Base-by-base conservation (phyloP, 2,888 invertebrate species). In the Erebia epiphron region DNA sequence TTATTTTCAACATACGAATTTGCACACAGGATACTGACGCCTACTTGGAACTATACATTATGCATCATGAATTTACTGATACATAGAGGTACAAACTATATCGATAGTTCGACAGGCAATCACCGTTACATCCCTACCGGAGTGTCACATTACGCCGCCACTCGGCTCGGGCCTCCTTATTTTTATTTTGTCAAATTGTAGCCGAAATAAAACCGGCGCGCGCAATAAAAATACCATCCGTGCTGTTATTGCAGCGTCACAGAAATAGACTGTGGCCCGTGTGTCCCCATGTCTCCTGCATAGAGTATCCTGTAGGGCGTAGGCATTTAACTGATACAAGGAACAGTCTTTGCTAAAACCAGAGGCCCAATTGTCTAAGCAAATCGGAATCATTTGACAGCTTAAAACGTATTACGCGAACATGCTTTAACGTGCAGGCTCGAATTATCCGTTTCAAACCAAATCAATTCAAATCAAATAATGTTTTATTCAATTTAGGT, bases 161-260 rank as follows among this genome's bases (percentile, higher is more conserved):
- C 80, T 77, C 77, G 82, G 88, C 80, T 77, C 77, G 82, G 88
- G 87, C 90, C 88, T 87, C 85, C 87, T 89, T 91, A 91, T 91
- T 92, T 92, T 90, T 91, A 90, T 92, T 92, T 92, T 91, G 92
- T 92, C 90, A 92, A 92, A 92, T 92, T 90, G 92, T 92, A 92
- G 86, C 92, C 91, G 91, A 92, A 92, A 92, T 91, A 91, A 88
- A 91, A 89, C 92, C 83, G 87, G 88, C 86, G 86, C 84, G 85
- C 83, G 86, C 86, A 92, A 92, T 93, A 93, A 92, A 92, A 93
- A 92, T 92, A 93, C 91, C 91, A 86, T 86, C 79, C 86, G 90
- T 92, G 89, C 88, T 91, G 90, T 90, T 91, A 91, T 92, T 93
- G 89, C 90, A 88, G 82, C 75, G 75, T 82, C 79, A 85, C 86